Percentiles rank a stretch among this genome's conserved stretches.
These are phyloP conservation scores for Glaucidium brasilianum DNA, from an alignment of 2,113 vertebrate species.

Conservation along the genomic window DNA sequence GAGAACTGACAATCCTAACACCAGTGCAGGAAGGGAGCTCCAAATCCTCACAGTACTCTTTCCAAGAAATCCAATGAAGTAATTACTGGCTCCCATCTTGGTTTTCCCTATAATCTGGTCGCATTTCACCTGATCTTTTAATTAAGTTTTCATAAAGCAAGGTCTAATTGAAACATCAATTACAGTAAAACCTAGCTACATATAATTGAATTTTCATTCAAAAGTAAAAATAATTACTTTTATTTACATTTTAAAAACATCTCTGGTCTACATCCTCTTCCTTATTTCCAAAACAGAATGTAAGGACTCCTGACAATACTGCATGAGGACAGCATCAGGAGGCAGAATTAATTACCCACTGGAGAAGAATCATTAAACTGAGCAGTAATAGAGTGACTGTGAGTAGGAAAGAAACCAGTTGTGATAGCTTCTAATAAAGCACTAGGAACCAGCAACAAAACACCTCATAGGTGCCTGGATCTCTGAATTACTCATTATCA, in stretches of 20 bases:
- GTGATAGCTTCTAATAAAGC: background rate
- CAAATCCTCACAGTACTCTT: background rate
- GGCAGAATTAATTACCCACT: background rate
- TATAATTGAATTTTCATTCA: background rate
- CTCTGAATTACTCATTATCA: background rate
- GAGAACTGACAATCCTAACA: background rate
- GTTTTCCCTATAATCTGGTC: background rate
- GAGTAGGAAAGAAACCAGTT: background rate
- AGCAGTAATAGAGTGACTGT: background rate
- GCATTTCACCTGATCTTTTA: constrained; percentile 4
- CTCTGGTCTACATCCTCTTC: background rate
- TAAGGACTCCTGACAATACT: background rate
- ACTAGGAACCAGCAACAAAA: background rate
- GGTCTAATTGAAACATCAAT: constrained; percentile 5
- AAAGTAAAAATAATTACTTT: background rate
- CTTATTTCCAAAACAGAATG: background rate
- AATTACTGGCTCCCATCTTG: background rate
- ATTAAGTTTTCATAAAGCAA: constrained; percentile 19
- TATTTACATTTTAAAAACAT: background rate
- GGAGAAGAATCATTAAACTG: background rate
- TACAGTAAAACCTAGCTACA: background rate
- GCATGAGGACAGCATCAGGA: background rate
- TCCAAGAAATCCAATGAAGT: background rate
- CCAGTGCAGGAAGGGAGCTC: background rate
- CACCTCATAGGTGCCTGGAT: background rate